These are phyloP conservation scores for Hofmannophila pseudospretella DNA, from an alignment of 2,888 invertebrate genomes.

Conservation along the genomic window DNA sequence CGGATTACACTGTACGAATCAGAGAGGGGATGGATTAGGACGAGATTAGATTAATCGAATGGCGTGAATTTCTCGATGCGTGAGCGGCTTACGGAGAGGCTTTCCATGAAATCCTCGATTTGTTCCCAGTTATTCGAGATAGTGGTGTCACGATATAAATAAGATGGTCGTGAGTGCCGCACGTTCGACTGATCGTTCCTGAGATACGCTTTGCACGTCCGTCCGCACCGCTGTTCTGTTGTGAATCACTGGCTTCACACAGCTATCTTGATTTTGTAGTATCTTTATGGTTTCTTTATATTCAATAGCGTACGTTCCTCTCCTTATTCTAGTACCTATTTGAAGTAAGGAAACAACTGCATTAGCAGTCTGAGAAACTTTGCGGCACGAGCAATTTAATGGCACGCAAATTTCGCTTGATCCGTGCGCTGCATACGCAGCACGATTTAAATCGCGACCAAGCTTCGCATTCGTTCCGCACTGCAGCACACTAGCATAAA, in stretches of 20 bases:
- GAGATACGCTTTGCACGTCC: constrained; percentile 31
- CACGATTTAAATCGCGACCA: constrained; percentile 35
- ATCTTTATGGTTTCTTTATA: constrained; percentile 1
- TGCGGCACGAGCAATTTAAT: constrained; percentile 44
- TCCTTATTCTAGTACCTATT: constrained; percentile 5
- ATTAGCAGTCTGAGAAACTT: constrained; percentile 33
- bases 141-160: constrained; percentile 41
- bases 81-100: constrained; percentile 32
- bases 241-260: constrained; percentile 4
- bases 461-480: constrained; percentile 64
- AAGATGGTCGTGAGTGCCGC: constrained; percentile 35
- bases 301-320: constrained; percentile 15
- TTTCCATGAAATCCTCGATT: constrained; percentile 44
- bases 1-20: constrained; percentile 25
- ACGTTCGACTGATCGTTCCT: constrained; percentile 37
- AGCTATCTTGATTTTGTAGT: not conserved
- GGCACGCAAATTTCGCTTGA: constrained; percentile 48
- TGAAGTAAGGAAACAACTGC: constrained; percentile 23
- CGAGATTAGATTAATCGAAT: constrained; percentile 43
- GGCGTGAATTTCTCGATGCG: constrained; percentile 32
- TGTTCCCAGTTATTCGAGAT: constrained; percentile 39
- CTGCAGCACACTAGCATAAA: constrained; percentile 60
- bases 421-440: constrained; percentile 43
- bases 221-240: constrained; percentile 18
- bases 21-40: constrained; percentile 28